phyloP scores from a whole-genome alignment of 2,797 vertebrate genomes.

The Hypotaenidia okinawae region DNA sequence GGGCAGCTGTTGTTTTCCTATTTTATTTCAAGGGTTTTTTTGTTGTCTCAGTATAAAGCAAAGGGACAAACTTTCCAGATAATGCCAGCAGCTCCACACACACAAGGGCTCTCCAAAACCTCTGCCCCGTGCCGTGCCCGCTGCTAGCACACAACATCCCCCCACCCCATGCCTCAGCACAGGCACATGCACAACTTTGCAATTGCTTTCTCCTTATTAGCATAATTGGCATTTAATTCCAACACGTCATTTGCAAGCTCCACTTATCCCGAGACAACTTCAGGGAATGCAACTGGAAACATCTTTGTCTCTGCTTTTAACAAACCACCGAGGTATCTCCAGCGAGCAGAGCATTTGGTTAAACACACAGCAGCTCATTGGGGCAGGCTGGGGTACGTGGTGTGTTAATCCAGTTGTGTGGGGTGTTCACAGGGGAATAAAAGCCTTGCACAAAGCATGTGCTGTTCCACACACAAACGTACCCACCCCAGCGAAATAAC shows the following conservation, averaged over 20 bases:
- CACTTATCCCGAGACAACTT: background rate
- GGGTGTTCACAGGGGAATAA: background rate
- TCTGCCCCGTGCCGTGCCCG: background rate
- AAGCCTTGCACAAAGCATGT: slow-evolving; percentile 5
- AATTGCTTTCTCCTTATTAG: slow-evolving; percentile 1
- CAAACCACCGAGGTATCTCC: background rate
- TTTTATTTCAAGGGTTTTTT: background rate
- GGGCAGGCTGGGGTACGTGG: background rate
- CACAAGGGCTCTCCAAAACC: background rate
- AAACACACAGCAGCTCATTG: background rate
- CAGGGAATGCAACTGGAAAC: background rate
- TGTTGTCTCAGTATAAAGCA: background rate
- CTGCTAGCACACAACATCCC: background rate
- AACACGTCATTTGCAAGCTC: background rate
- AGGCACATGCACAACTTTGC: background rate
- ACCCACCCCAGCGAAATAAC: slow-evolving; percentile 34
- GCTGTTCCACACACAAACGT: background rate
- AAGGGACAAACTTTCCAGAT: background rate
- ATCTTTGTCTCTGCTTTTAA: background rate
- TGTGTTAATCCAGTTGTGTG: background rate
- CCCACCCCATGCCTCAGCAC: background rate
- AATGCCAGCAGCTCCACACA: background rate
- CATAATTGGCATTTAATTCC: background rate
- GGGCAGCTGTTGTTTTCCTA: background rate
- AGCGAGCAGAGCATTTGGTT: background rate